Base-by-base conservation (phyloP, 92 coral and sea anemone species). In the Zoanthus sansibaricus region DNA sequence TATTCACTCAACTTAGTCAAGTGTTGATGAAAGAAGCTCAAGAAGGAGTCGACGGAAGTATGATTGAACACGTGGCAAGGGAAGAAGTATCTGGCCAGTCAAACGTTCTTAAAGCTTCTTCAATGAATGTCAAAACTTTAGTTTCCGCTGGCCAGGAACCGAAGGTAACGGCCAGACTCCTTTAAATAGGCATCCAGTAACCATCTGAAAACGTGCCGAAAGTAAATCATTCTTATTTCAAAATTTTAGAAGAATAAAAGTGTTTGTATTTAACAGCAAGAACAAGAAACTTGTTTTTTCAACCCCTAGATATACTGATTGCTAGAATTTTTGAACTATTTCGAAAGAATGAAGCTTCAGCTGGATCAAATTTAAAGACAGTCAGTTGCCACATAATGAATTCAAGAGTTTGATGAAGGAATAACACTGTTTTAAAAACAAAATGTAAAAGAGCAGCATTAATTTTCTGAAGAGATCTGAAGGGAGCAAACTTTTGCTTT, bases 41-140 rank as follows among this genome's bases (percentile, higher is more conserved):
- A 25, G 55, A 58, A n/a, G 90, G 91, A 45, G 93, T 68, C 48
- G 93, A 87, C 25, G 90, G 93, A 21, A 83, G 91, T 30, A n/a
- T 75, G 58, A 90, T 90, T 42, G 91, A 90, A 31, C 84, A 75
- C 13, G 88, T 75, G 72, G 73, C 93, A 21, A 75, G 12, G 69
- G 91, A 74, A 32, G 68, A 73, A 45, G 79, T 90, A 18, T 32
- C 46, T 46, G 93, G 93, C 74, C 82, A 78, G 14, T 87, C 93
- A 49, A 90, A 90, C 84, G 55, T 87, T 12, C 78, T 90, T 12
- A 66, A 73, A 33, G 91, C 93, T 25, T 82, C 88, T 14, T 30
- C 87, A 7, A 15, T 30, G 69, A 87, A 75, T 16, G 74, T 80
- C 9, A 18, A 17, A 52, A 80, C 59, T 62, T 69, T 76, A 48